Base-by-base conservation (phyloP, 2,113 vertebrate genomes). In the Centropus bengalensis region DNA sequence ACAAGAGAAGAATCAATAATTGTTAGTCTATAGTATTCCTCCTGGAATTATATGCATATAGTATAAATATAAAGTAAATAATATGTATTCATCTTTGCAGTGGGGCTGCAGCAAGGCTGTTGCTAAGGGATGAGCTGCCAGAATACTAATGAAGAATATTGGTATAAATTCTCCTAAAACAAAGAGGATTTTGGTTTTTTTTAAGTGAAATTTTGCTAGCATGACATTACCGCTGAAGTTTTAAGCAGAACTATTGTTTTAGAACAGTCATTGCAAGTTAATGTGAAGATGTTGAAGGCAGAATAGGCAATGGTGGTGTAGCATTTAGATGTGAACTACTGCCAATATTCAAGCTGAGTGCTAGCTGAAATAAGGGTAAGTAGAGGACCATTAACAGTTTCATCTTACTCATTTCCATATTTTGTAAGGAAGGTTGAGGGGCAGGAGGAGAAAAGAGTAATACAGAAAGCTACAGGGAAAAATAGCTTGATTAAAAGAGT, bases 61-160 rank as follows among this genome's bases (percentile, higher is more conserved):
- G 54, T 70, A 36, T 51, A 83, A 63, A 70, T 69, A 47, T 47
- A 45, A 71, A 86, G 63, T 49, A 55, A 68, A 85, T 56, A 54
- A n/a, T 47, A 75, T 45, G 1, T 27, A 51, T 75, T 58, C 47
- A 33, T 79, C 14, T 90, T 89, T 94, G 44, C 45, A 76, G n/a
- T 32, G 63, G 28, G 42, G 45, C 30, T 86, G 45, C n/a, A 95
- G 49, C 27, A 62, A 82, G 47, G 36, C 24, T 80, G 54, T 92
- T 92, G 60, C 60, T 85, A 93, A 81, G 69, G 81, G 33, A 79
- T 83, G 33, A 93, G 38, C 56, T 94, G 33, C 32, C n/a, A 89
- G 80, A 94, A 59, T 89, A 92, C 68, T 81, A 92, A 82, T 28
- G n/a, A 82, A 77, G 32, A 59, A 5, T 8, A 4, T 74, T 93